phyloP scores from a whole-genome alignment of 2,113 vertebrate genomes.

The Heterotis niloticus region DNA sequence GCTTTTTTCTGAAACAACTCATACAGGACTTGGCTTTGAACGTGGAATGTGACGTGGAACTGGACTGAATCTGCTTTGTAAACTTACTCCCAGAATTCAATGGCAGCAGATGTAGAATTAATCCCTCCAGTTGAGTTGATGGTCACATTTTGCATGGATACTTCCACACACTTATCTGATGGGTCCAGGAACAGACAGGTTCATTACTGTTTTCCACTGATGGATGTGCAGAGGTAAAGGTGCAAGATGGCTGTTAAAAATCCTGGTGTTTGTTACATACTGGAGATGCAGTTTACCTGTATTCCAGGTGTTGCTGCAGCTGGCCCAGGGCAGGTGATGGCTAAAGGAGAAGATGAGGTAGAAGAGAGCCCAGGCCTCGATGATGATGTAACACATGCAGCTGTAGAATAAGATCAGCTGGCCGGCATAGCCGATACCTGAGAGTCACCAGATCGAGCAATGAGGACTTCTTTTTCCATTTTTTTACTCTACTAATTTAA shows the following conservation, averaged over 20 bases:
- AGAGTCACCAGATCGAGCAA: no score
- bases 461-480: no score
- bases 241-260: no score
- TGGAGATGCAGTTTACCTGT: slow-evolving; percentile 65
- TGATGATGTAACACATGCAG: slow-evolving; percentile 80
- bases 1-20: no score
- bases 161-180: slow-evolving; percentile 39
- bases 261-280: not conserved
- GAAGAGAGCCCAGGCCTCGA: slow-evolving; percentile 83
- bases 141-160: slow-evolving; percentile 53
- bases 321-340: slow-evolving; percentile 78
- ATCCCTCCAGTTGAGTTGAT: not conserved
- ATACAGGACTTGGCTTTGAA: no score
- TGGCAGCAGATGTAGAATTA: slow-evolving; percentile 9
- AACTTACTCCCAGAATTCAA: slow-evolving; percentile 28
- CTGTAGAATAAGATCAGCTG: slow-evolving; percentile 75
- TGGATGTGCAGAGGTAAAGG: slow-evolving; percentile 44
- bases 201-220: no score
- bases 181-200: no score
- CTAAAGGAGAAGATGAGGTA: slow-evolving; percentile 85
- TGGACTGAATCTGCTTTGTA: not conserved
- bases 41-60: not conserved
- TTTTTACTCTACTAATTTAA: no score
- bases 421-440: slow-evolving; percentile 82
- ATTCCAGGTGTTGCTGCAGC: slow-evolving; percentile 81